phyloP scores from a whole-genome alignment of 2,888 invertebrate species.

The Lithodes maja region DNA sequence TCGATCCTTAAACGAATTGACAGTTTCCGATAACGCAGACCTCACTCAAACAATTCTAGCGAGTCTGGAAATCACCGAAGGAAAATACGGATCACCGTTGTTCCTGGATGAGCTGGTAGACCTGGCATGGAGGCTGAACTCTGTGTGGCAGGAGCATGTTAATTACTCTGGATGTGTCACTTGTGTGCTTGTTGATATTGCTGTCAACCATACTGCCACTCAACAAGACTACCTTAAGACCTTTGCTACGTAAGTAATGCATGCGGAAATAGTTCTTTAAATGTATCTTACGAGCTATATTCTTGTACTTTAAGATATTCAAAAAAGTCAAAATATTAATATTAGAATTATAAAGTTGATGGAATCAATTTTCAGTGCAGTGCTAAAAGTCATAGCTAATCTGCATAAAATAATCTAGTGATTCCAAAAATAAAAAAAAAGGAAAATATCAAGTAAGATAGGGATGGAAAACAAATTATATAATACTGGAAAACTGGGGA shows the following conservation, averaged over 20 bases:
- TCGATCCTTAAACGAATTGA: background rate
- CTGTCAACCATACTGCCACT: background rate
- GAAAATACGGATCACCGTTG: background rate
- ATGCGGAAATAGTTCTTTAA: background rate
- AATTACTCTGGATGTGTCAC: constrained; percentile 43
- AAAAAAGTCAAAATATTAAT: too few species aligned
- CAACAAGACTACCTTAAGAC: background rate
- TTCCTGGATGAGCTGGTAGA: constrained; percentile 26
- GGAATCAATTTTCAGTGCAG: too few species aligned
- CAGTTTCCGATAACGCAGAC: constrained; percentile 13
- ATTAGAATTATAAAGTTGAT: too few species aligned
- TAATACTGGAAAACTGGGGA: too few species aligned
- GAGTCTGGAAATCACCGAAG: constrained; percentile 19
- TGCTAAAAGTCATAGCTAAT: too few species aligned
- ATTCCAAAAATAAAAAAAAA: too few species aligned
- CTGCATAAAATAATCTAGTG: too few species aligned
- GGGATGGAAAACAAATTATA: too few species aligned
- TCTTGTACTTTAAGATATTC: too few species aligned
- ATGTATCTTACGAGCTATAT: background rate
- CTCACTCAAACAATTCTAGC: constrained; percentile 11
- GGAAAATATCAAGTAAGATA: too few species aligned
- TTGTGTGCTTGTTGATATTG: constrained; percentile 42
- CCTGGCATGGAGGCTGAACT: constrained; percentile 42
- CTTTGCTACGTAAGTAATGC: constrained; percentile 23
- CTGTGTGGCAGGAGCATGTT: constrained; percentile 45